These are phyloP conservation scores for Sciurus niger DNA, from an alignment of 2,113 vertebrate species.

Conservation along the genomic window DNA sequence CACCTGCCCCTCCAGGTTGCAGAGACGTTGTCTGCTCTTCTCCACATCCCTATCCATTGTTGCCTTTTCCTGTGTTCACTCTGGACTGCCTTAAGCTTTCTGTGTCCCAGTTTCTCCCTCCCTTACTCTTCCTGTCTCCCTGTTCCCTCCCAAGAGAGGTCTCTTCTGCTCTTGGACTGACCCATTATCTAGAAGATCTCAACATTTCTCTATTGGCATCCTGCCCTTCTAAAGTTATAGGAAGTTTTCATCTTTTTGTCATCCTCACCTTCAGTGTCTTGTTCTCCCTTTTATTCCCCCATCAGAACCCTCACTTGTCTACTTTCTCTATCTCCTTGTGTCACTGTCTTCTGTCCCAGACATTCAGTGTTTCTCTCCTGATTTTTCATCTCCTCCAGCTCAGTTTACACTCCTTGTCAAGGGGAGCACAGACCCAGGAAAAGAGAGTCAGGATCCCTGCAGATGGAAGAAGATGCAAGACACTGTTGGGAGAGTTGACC, in stretches of 20 bases:
- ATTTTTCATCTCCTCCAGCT: neutral
- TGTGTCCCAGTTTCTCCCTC: neutral
- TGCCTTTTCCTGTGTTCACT: neutral
- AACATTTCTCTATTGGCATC: neutral
- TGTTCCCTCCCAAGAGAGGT: too few species aligned
- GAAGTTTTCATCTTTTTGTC: neutral
- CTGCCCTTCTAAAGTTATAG: neutral
- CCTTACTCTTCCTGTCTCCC: too few species aligned
- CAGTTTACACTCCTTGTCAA: neutral
- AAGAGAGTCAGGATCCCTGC: too few species aligned
- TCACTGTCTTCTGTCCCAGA: neutral
- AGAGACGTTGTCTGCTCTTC: too few species aligned
- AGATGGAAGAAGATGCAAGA: too few species aligned
- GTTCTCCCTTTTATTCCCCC: neutral
- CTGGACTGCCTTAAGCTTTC: neutral
- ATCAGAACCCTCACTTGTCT: neutral
- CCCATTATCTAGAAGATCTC: neutral
- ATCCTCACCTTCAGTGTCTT: neutral
- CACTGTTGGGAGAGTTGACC: too few species aligned
- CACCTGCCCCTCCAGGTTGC: neutral
- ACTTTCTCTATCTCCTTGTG: too few species aligned
- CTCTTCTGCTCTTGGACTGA: neutral
- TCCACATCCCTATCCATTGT: rapidly evolving
- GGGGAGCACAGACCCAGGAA: too few species aligned
- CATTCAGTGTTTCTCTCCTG: neutral